Base-by-base conservation (phyloP, 2,797 vertebrate genomes). In the Danio aesculapii region DNA sequence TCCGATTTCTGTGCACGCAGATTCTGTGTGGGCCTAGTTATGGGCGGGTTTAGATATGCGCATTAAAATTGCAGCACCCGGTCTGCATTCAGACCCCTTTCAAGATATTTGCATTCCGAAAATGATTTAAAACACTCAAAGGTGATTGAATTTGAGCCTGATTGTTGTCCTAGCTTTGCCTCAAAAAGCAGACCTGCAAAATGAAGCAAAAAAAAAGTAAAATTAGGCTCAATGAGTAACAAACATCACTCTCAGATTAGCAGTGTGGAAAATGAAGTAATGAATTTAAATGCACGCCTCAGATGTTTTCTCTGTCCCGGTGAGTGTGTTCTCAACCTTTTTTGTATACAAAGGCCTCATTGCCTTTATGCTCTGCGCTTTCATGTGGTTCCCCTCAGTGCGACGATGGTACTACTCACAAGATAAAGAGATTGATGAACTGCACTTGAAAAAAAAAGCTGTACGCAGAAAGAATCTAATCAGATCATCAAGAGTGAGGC, bases 351-450 rank as follows among this genome's bases (percentile, higher is more conserved):
- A 92, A 91, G 94, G 90, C 90, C 90, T 80, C 80, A 83, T 90
- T 95, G 92, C 92, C 93, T 66, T 87, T 92, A 94, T 88, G 92
- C 96, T 97, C 94, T 95, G 95, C 90, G 89, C 94, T 95, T 97
- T 96, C 94, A 97, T 96, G 96, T 96, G 94, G 94, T 94, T 95
- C 96, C 93, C 94, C 95, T 96, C 92, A 94, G 95, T 96, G 92
- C 93, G 94, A 94, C 95, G 96, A 97, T 96, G 95, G 96, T 95
- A 94, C 93, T 94, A 93, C 89, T 88, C 92, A 90, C 95, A 94
- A 95, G 95, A 97, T 97, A 96, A 95, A 97, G 93, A 95, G 94
- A 96, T 95, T 97, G 96, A 98, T 97, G 96, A 96, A 97, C 97
- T 97, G 95, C 91, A 93, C 94, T 96, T 95, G 95, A 97, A 96